phyloP scores from a whole-genome alignment of 2,888 invertebrate species.

The Podotricha telesiphe region DNA sequence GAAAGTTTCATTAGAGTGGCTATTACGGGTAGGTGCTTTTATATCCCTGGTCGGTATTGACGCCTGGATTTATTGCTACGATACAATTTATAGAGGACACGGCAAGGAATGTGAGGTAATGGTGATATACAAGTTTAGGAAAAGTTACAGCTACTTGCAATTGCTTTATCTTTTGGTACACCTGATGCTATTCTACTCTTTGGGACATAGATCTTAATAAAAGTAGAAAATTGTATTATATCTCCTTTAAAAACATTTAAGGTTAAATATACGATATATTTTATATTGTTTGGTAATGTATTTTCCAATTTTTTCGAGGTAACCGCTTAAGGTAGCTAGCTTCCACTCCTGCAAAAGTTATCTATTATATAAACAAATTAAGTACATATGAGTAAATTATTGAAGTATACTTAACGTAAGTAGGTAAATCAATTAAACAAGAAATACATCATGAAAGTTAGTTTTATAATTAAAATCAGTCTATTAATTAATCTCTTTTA shows the following conservation, averaged over 20 bases:
- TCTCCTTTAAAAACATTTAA: neutral
- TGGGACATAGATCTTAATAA: neutral
- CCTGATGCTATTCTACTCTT: slow-evolving; percentile 13
- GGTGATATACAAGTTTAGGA: slow-evolving; percentile 36
- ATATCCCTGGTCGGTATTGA: slow-evolving; percentile 53
- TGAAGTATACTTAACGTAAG: too few species aligned
- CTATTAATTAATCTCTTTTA: too few species aligned
- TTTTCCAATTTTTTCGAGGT: neutral
- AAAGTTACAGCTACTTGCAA: slow-evolving; percentile 2
- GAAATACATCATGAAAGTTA: too few species aligned
- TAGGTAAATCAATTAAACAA: too few species aligned
- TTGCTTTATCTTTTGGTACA: slow-evolving; percentile 23
- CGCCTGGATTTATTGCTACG: slow-evolving; percentile 63
- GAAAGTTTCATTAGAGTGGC: slow-evolving; percentile 56
- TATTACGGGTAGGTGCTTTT: slow-evolving; percentile 55
- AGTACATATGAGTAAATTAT: too few species aligned
- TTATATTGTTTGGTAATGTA: neutral
- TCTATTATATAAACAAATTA: too few species aligned
- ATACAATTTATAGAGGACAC: slow-evolving; percentile 58
- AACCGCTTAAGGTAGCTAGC: too few species aligned
- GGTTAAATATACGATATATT: neutral
- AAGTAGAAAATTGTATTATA: neutral
- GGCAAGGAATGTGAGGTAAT: slow-evolving; percentile 56
- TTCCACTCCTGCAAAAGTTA: too few species aligned
- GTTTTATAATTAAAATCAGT: too few species aligned